Percentiles rank a stretch among this genome's conserved stretches.
Evolutionary conservation across 2,797 vertebrate species (phyloP).

Genomic region (Bryconaethiops microstoma): DNA sequence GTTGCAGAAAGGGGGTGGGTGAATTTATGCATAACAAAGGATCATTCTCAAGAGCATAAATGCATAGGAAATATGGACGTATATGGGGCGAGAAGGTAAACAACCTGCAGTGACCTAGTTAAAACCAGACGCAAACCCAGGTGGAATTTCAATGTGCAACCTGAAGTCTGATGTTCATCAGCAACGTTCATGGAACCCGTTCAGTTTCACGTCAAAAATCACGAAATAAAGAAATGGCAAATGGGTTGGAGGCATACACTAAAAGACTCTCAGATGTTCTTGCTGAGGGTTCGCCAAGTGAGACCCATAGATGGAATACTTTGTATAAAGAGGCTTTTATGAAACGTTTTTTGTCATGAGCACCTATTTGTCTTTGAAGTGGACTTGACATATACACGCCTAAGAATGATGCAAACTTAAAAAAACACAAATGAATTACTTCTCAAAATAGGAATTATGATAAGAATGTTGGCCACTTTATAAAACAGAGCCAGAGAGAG

Average conservation of each 20-base stretch:
- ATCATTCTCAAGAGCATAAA: not conserved
- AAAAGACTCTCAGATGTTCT: not conserved
- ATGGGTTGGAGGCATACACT: not conserved
- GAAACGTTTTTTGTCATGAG: not conserved
- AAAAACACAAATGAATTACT: not conserved
- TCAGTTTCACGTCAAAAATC: not conserved
- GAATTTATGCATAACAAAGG: not conserved
- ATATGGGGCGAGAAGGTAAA: not conserved
- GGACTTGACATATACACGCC: not conserved
- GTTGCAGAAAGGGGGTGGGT: not conserved
- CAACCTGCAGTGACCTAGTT: not conserved
- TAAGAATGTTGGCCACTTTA: not conserved
- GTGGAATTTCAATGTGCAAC: not conserved
- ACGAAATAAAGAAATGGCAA: not conserved
- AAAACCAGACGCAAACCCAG: not conserved
- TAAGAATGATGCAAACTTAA: not conserved
- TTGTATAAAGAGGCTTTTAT: not conserved
- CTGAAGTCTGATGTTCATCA: not conserved
- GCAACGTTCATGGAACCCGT: not conserved
- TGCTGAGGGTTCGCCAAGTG: not conserved
- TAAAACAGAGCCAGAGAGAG: not conserved
- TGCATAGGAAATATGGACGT: not conserved
- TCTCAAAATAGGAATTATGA: not conserved
- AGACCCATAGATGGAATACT: not conserved
- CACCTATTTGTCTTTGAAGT: not conserved